Conservation (phyloP, 1,140 invertebrate species). For the Drosophila pandora region DNA sequence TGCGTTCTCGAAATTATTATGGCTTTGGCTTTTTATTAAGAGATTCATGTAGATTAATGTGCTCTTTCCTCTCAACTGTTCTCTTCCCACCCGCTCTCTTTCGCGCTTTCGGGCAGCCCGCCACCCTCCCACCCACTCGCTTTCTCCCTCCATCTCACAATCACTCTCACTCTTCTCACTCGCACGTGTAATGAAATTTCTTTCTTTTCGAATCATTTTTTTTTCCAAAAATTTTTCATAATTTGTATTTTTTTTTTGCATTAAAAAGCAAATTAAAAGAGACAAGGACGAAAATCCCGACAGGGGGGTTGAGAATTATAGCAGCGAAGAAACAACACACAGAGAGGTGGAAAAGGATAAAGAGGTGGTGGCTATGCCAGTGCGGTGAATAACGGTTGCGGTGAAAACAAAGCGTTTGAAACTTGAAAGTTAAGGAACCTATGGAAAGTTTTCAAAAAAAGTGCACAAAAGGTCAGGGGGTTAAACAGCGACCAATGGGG, state of each 20-base stretch:
- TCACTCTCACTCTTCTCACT: conserved; percentile 39
- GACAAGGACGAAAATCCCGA: neutral
- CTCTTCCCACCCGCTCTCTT: conserved; percentile 49
- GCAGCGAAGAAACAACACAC: neutral
- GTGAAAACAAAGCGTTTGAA: neutral
- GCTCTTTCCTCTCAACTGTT: conserved; percentile 74
- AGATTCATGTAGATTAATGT: conserved; percentile 66
- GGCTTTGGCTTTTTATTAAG: conserved; percentile 76
- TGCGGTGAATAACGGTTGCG: neutral
- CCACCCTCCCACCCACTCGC: neutral
- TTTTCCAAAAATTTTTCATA: neutral
- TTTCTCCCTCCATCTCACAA: conserved; percentile 21
- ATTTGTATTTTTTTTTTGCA: neutral
- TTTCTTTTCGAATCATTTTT: neutral
- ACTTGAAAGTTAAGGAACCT: no score
- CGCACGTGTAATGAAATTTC: conserved; percentile 40
- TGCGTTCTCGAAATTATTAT: conserved; percentile 58
- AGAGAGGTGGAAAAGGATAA: neutral
- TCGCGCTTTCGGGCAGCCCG: neutral
- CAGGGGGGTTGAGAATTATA: no score
- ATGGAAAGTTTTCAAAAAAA: no score
- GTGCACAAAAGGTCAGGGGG: neutral
- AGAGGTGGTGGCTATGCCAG: neutral
- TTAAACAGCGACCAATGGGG: conserved; percentile 26
- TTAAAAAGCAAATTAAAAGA: conserved; percentile 13